These are phyloP conservation scores for Cephus rjabovi DNA, from an alignment of 2,888 invertebrate genomes.

Conservation along the genomic window DNA sequence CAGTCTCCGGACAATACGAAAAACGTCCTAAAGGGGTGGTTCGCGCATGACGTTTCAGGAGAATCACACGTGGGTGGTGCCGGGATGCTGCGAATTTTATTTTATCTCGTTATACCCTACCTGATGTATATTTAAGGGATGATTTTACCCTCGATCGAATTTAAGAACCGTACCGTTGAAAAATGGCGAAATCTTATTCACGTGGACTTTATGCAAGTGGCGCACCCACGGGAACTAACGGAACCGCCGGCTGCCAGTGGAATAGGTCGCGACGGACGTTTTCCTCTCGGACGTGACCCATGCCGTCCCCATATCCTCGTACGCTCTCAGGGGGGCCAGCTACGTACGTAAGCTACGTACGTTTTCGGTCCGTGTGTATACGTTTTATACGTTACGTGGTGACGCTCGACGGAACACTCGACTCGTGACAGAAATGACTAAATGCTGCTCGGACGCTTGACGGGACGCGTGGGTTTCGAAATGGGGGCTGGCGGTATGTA, in stretches of 20 bases:
- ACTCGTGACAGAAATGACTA: conserved; percentile 67
- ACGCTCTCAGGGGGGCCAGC: not conserved
- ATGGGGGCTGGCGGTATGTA: conserved; percentile 1
- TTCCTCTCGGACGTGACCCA: not conserved
- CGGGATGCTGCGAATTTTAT: too few species aligned
- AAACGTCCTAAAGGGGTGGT: too few species aligned
- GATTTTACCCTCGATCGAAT: not conserved
- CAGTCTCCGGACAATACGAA: too few species aligned
- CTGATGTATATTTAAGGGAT: not conserved
- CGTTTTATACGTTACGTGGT: conserved; percentile 44
- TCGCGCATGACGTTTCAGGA: too few species aligned
- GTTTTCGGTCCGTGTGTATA: conserved; percentile 3
- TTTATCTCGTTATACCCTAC: not conserved
- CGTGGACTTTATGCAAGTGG: not conserved
- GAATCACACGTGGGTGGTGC: too few species aligned
- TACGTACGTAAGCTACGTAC: conserved; percentile 6
- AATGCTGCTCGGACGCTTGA: conserved; percentile 46
- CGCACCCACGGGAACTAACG: not conserved
- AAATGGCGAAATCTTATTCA: not conserved
- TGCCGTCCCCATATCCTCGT: not conserved
- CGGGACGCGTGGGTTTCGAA: not conserved
- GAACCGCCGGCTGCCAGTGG: not conserved
- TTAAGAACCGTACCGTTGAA: too few species aligned
- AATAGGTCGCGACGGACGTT: not conserved
- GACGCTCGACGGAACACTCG: conserved; percentile 49